phyloP scores from a whole-genome alignment of 2,888 invertebrate genomes.

The Microctonus brassicae region DNA sequence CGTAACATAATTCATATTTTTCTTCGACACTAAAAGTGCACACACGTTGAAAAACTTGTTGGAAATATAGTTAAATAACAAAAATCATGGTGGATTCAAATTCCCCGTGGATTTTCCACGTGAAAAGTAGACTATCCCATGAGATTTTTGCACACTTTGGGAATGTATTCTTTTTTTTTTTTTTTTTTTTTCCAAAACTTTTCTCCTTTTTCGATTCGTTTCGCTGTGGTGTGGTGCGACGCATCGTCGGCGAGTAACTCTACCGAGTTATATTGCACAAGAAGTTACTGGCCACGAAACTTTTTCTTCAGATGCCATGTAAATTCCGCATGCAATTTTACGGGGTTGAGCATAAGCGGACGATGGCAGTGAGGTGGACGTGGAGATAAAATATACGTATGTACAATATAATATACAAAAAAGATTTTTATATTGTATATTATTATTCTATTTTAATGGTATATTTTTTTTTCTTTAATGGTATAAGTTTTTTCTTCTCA shows the following conservation, averaged over 20 bases:
- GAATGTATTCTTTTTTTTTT: slow-evolving; percentile 1
- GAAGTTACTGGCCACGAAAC: slow-evolving; percentile 47
- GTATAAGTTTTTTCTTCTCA: no score
- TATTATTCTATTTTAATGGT: no score
- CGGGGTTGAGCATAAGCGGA: not conserved
- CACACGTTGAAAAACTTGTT: not conserved
- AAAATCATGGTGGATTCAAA: slow-evolving; percentile 28
- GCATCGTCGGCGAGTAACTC: not conserved
- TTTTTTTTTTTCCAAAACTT: slow-evolving; percentile 26
- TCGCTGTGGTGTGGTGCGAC: slow-evolving; percentile 30
- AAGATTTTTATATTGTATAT: no score
- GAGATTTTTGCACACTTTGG: not conserved
- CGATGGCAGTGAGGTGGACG: not conserved
- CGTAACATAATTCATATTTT: no score
- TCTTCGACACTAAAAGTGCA: not conserved
- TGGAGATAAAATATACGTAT: no score
- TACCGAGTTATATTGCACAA: slow-evolving; percentile 36
- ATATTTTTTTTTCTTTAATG: no score
- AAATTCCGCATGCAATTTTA: slow-evolving; percentile 43
- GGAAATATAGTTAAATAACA: slow-evolving; percentile 2
- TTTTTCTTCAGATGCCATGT: slow-evolving; percentile 45
- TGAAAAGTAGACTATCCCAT: slow-evolving; percentile 4
- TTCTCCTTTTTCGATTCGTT: slow-evolving; percentile 46
- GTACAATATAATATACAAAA: no score
- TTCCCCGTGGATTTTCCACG: not conserved